Evolutionary conservation across 2,113 vertebrate genomes (phyloP).

Genomic region (Guaruba guarouba): DNA sequence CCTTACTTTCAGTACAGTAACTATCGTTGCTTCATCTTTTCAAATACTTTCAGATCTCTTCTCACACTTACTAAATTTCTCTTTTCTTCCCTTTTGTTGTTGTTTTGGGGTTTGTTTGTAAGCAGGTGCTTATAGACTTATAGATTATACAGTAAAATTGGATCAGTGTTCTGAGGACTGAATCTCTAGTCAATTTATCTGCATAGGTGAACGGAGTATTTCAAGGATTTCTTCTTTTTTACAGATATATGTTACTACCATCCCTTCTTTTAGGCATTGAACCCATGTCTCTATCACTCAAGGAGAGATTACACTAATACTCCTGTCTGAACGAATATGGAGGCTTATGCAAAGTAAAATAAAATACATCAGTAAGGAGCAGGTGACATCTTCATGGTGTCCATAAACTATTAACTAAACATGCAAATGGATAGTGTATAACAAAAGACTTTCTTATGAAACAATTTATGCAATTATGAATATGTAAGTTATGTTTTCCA

Average conservation of each 20-base stretch:
- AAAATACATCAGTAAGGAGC: neutral
- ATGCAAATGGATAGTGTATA: neutral
- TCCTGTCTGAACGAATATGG: neutral
- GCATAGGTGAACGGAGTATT: neutral
- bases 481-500: constrained; percentile 3
- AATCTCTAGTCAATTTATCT: neutral
- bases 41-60: neutral
- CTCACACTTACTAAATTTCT: neutral
- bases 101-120: neutral
- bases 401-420: neutral
- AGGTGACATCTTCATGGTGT: neutral
- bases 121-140: neutral
- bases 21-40: neutral
- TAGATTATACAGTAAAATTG: neutral
- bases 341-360: neutral
- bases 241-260: neutral
- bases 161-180: neutral
- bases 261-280: neutral
- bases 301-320: neutral
- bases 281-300: neutral
- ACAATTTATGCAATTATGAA: constrained; percentile 44
- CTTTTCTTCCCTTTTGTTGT: neutral
- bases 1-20: neutral
- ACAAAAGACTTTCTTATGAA: neutral
- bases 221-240: neutral